Evolutionary conservation across 1,140 invertebrate genomes (phyloP), one percentile per base, ranked within the genome.

Genomic region (Proales similis): DNA sequence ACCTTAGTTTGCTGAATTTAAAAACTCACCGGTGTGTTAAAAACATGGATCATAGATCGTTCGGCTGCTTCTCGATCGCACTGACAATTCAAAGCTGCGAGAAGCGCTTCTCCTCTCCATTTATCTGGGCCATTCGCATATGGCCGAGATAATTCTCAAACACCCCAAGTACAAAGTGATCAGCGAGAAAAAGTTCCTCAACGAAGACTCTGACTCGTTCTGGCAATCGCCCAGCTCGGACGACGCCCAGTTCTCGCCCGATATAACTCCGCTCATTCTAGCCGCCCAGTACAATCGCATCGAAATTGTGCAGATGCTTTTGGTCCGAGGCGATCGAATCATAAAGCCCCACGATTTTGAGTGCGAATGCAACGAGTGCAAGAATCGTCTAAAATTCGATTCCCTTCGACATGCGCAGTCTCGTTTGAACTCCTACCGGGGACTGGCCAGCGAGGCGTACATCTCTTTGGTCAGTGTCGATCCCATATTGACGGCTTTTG

Each of bases 401-500:
- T 68, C 69, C 38, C 65, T 74, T 12, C 64, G 72, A 2, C 63
- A 65, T 46, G 65, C 65, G 7, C 57, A 63, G 42, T 74, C 70
- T 22, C 64, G 75, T 24, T 62, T 77, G 9, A 74, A 76, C 64
- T 70, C 72, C 1, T 77, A 74, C 66, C 48, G 69, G 45, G 74
- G 70, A 0, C 64, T 76, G 60, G 67, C 73, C 0, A 74, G 72
- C 63, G 71, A 74, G 48, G 77, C 80, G 0, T 85, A 83, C 66
- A 81, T 85, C 51, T 82, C 82, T 27, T 78, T 84, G 63, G 80
- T 79, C 0, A 78, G 79, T 0, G 71, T 78, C 30, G 84, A 86
- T 70, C 84, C 84, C 0, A 81, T 85, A 36, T 72, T 84, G 7
- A 75, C 78, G 17, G 80, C 82, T 0, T 85, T 86, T 68, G 70